Base-by-base conservation (phyloP, 2,888 invertebrate genomes). In the Drosophila testacea region DNA sequence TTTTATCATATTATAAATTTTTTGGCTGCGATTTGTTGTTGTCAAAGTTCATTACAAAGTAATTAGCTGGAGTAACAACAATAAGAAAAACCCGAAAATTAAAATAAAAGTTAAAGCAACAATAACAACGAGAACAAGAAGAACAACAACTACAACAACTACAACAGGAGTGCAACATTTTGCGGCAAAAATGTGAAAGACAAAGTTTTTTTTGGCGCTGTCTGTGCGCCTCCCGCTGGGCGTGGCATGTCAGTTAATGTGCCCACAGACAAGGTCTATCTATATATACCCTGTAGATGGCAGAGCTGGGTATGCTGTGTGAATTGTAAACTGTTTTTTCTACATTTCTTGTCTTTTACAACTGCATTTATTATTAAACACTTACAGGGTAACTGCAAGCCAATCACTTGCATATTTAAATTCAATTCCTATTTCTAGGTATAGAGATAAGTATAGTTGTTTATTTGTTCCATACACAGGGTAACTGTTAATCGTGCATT, bases 41-140 rank as follows among this genome's bases (percentile, higher is more conserved):
- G 88, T 82, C 83, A 80, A 87, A 90, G 90, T 90, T 90, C 85
- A 90, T 90, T 90, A 86, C 90, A 87, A 90, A 90, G 89, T 89
- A 90, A 90, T 90, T 90, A 90, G 89, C 84, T 64, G 66, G 61
- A 73, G 70, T 75, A 73, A 74, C 79, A 82, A 42, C 54, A 61
- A 60, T 50, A 52, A 60, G 50, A 47, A 46, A 42, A 55, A 22
- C 44, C 59, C 77, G 22, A 65, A 56, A 51, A 52, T 46, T 47
- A 48, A 68, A 77, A 83, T 71, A 54, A 60, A 72, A 76, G 61
- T 50, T 62, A 64, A 63, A 47, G 27, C 44, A 55, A 7, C 28
- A 38, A 9, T 22, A 52, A 55, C n/a, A 42, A 32, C 22, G 27
- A 10, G 9, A 51, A n/a, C 27, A 38, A 11, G 1, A 39, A 38